phyloP scores from a whole-genome alignment of 2,888 invertebrate genomes.

The Amphipyra tragopoginis region DNA sequence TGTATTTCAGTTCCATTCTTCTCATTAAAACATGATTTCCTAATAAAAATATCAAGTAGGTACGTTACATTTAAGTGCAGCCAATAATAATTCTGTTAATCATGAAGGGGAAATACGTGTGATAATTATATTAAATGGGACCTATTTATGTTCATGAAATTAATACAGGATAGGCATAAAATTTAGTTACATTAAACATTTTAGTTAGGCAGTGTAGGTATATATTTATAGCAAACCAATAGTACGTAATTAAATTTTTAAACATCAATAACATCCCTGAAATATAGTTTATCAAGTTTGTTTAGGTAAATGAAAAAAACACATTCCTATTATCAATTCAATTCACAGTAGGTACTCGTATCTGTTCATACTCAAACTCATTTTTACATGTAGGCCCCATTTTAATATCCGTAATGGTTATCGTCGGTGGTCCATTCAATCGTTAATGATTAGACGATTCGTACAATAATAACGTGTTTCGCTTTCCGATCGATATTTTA shows the following conservation, averaged over 20 bases:
- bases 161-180: slow-evolving; percentile 6
- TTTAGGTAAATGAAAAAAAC: slow-evolving; percentile 31
- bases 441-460: slow-evolving; percentile 72
- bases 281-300: not conserved
- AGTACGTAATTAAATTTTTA: no score
- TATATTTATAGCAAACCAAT: no score
- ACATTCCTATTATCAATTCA: slow-evolving; percentile 25
- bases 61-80: slow-evolving; percentile 4
- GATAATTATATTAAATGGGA: slow-evolving; percentile 14
- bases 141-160: slow-evolving; percentile 12
- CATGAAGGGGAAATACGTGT: slow-evolving; percentile 28
- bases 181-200: not conserved
- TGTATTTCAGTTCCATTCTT: no score
- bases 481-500: slow-evolving; percentile 73
- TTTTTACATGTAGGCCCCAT: slow-evolving; percentile 60
- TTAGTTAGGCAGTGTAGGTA: not conserved
- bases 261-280: no score
- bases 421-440: slow-evolving; percentile 73
- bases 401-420: slow-evolving; percentile 75
- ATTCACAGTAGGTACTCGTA: slow-evolving; percentile 13
- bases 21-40: no score
- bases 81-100: slow-evolving; percentile 28
- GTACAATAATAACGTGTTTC: slow-evolving; percentile 74
- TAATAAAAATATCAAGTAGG: no score
- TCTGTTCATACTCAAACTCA: slow-evolving; percentile 41